Conservation (phyloP, 2,888 invertebrate genomes). For the Gryllus longicercus region DNA sequence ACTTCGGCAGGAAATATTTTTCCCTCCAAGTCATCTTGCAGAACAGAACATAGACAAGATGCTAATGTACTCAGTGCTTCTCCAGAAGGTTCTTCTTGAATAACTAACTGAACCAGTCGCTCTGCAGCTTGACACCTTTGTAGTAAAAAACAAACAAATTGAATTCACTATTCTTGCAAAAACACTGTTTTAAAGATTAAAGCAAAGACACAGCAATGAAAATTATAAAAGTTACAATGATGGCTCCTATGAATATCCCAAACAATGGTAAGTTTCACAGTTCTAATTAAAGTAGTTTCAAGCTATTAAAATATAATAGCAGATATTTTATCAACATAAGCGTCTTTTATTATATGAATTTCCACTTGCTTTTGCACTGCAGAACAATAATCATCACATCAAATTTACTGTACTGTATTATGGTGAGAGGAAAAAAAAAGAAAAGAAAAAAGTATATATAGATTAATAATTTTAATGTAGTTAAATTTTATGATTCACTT, state of each 20-base stretch:
- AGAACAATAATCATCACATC: too few species aligned
- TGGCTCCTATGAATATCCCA: too few species aligned
- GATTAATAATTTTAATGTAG: too few species aligned
- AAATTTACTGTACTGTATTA: too few species aligned
- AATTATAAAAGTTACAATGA: neutral
- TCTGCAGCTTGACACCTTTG: slow-evolving; percentile 62
- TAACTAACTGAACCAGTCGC: slow-evolving; percentile 58
- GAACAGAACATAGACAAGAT: slow-evolving; percentile 56
- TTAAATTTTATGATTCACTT: too few species aligned
- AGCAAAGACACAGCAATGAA: neutral
- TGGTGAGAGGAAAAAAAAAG: too few species aligned
- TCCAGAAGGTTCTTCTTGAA: slow-evolving; percentile 58
- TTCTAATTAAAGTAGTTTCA: slow-evolving; percentile 3
- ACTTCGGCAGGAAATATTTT: slow-evolving; percentile 51
- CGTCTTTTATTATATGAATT: too few species aligned
- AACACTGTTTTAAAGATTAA: neutral
- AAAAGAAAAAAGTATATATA: too few species aligned
- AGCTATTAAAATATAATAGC: neutral
- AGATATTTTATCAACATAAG: too few species aligned
- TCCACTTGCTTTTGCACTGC: too few species aligned
- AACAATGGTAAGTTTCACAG: neutral
- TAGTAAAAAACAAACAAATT: neutral
- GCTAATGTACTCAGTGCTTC: slow-evolving; percentile 58
- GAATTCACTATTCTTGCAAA: neutral
- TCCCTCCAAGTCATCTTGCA: slow-evolving; percentile 51